Conservation (phyloP, 2,113 vertebrate species). For the Mionectes macconnelli region DNA sequence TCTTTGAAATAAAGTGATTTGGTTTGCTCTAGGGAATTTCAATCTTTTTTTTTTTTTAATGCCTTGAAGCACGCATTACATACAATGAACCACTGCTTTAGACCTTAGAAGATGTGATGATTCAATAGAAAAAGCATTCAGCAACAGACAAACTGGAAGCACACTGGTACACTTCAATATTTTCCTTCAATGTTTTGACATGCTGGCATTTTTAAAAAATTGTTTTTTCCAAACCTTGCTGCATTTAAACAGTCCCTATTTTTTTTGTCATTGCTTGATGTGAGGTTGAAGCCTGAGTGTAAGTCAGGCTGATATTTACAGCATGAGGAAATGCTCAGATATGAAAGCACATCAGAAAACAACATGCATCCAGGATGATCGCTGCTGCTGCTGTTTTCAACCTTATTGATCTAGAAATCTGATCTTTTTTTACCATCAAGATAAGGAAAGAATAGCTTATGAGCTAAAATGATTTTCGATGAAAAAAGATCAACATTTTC, state of each 20-base stretch:
- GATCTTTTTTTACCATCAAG: neutral
- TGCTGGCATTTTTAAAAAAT: neutral
- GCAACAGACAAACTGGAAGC: constrained; percentile 10
- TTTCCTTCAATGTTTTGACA: constrained; percentile 6
- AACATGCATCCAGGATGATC: neutral
- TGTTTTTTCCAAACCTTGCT: neutral
- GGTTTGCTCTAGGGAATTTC: constrained; percentile 52
- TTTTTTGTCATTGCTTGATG: neutral
- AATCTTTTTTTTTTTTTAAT: constrained; percentile 32
- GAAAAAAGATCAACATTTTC: neutral
- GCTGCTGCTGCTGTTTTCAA: neutral
- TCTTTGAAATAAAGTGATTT: constrained; percentile 52
- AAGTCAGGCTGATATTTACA: constrained; percentile 9
- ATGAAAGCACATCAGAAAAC: constrained; percentile 1
- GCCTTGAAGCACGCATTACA: neutral
- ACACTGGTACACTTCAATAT: neutral
- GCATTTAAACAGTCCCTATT: constrained; percentile 15
- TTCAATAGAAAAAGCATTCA: constrained; percentile 14
- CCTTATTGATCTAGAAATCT: constrained; percentile 11
- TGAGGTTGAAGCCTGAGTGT: neutral
- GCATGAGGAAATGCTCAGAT: neutral
- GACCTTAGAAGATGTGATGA: constrained; percentile 19
- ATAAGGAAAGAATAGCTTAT: constrained; percentile 22
- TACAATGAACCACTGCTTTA: neutral
- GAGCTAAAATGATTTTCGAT: neutral